Evolutionary conservation across 2,797 vertebrate genomes (phyloP).

Genomic region (Vipera latastei): DNA sequence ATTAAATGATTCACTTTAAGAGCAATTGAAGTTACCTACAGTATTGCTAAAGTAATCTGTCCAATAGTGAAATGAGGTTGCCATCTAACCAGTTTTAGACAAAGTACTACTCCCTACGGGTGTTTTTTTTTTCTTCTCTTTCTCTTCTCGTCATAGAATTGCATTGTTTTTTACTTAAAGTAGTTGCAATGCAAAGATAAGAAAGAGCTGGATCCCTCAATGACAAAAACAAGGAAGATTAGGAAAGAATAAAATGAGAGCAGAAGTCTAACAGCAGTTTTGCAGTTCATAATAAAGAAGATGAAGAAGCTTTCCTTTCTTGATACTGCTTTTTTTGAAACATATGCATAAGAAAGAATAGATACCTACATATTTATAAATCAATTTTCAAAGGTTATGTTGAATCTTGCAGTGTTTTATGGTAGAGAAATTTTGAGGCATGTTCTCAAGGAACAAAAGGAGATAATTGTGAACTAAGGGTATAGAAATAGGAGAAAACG

Average conservation of each 20-base stretch:
- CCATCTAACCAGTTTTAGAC: not conserved
- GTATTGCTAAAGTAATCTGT: constrained; percentile 67
- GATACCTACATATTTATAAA: constrained; percentile 32
- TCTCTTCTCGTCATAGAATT: constrained; percentile 18
- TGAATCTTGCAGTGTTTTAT: not conserved
- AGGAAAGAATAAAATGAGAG: not conserved
- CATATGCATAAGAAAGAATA: constrained; percentile 4
- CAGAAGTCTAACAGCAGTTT: constrained; percentile 6
- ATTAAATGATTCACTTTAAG: constrained; percentile 72
- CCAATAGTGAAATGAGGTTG: constrained; percentile 61
- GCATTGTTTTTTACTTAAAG: constrained; percentile 39
- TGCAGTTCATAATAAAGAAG: not conserved
- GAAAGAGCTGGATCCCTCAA: constrained; percentile 10
- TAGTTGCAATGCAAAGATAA: constrained; percentile 21
- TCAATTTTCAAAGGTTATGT: constrained; percentile 12
- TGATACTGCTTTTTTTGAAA: not conserved
- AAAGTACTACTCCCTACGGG: not conserved
- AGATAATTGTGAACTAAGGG: constrained; percentile 1
- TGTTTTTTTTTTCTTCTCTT: not conserved
- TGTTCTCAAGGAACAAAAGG: not conserved
- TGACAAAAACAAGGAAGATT: constrained; percentile 1
- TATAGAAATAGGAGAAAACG: not conserved
- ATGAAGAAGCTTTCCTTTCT: not conserved
- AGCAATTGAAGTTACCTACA: constrained; percentile 70
- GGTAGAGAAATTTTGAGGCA: not conserved